These are phyloP conservation scores for Dichetophora obliterata DNA, from an alignment of 2,888 invertebrate species.

Conservation along the genomic window DNA sequence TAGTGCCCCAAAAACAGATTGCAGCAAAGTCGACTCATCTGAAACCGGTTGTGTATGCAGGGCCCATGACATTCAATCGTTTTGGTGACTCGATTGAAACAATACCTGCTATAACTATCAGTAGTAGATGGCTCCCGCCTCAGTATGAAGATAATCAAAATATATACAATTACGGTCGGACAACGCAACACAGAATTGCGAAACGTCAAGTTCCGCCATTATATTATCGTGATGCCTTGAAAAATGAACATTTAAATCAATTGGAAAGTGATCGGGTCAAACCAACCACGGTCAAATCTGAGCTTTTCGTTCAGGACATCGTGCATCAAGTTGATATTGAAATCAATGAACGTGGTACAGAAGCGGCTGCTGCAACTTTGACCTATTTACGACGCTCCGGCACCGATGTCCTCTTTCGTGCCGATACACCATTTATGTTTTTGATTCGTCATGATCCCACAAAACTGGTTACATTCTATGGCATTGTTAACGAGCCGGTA, in stretches of 20 bases:
- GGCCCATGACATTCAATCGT: conserved; percentile 41
- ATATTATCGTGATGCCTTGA: conserved; percentile 4
- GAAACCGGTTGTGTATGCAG: background rate
- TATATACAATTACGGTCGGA: background rate
- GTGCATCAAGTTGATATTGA: conserved; percentile 76
- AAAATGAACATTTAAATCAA: conserved; percentile 67
- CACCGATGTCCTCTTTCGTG: conserved; percentile 70
- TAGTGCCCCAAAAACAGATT: background rate
- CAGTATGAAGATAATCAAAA: too few relatives aligned
- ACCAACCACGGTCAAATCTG: conserved; percentile 65
- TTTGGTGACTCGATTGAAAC: conserved; percentile 39
- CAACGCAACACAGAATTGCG: background rate
- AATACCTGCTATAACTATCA: background rate
- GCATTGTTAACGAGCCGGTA: conserved; percentile 74
- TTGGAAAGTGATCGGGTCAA: conserved; percentile 75
- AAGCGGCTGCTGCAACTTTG: conserved; percentile 76
- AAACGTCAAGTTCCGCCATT: conserved; percentile 67
- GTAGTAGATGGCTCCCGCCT: background rate
- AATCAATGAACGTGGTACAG: conserved; percentile 77
- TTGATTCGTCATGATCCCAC: conserved; percentile 77
- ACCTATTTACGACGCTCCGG: conserved; percentile 73
- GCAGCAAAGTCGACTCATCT: background rate
- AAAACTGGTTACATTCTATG: conserved; percentile 77
- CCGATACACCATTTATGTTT: conserved; percentile 78
- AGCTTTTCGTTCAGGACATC: conserved; percentile 73